A percentile compares a stretch with the other conserved stretches of the same genome.
Evolutionary conservation across 2,888 invertebrate species (phyloP).

Genomic region (Campaea margaritaria): DNA sequence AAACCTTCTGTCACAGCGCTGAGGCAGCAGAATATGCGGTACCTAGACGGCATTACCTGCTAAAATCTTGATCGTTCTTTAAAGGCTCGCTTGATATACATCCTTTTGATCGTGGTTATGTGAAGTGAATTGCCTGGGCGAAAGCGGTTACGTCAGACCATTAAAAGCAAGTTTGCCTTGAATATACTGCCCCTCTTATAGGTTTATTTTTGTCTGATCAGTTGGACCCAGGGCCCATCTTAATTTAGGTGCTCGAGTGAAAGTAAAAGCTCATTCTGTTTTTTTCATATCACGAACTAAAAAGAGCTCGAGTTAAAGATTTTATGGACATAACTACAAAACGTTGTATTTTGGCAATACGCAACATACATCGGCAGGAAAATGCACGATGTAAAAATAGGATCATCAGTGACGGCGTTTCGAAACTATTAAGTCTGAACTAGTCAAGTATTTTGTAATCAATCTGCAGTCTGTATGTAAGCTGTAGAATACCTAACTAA

Average conservation of each 20-base stretch:
- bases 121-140: slow-evolving; percentile 8
- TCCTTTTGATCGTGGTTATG: slow-evolving; percentile 1
- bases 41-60: no score
- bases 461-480: background rate
- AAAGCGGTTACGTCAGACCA: slow-evolving; percentile 26
- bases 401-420: background rate
- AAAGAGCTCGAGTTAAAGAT: background rate
- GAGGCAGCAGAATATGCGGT: no score
- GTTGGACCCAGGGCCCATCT: slow-evolving; percentile 1
- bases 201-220: slow-evolving; percentile 9
- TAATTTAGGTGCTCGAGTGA: slow-evolving; percentile 6
- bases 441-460: background rate
- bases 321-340: no score
- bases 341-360: no score
- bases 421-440: background rate
- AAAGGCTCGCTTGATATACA: no score
- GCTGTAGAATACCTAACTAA: slow-evolving; percentile 6
- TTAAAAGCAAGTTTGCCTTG: slow-evolving; percentile 25
- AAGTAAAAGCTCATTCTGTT: slow-evolving; percentile 15
- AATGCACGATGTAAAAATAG: background rate
- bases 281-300: background rate
- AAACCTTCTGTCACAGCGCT: no score
- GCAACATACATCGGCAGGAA: no score
- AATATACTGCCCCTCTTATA: slow-evolving; percentile 13
- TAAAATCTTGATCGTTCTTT: no score